Evolutionary conservation across 2,113 vertebrate species (phyloP), one percentile per base, ranked within the genome.

Genomic region (Girardinichthys multiradiatus): DNA sequence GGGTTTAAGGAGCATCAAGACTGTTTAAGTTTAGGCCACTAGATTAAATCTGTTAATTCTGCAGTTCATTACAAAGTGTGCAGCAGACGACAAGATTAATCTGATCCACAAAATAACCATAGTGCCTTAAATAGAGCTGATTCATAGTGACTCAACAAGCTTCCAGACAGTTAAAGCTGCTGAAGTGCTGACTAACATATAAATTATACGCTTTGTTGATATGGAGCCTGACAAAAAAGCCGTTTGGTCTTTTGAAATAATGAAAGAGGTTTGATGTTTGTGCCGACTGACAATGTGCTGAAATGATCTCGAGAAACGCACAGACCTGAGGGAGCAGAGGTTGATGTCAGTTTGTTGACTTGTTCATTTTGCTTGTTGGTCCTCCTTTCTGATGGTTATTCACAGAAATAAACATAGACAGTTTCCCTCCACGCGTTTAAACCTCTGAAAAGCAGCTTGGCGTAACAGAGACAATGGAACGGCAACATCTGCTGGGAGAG

Each of bases 321-420:
- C 14, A 0, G 65, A 57, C 63, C 33, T n/a, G 24, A 19, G 62
- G 76, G 63, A 68, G 58, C 26, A 12, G 70, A 58, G 58, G 74
- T 70, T n/a, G 58, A 39, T 61, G 80, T 85, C 80, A 76, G 77
- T 87, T 87, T 87, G 85, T 88, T 90, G 80, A 87, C 86, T 88
- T 31, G 69, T 78, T 21, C 54, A 72, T 60, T 85, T 80, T 90
- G 87, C 85, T 90, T 89, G 83, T 88, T 84, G 76, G 87, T 90
- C 70, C 79, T 86, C 61, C 57, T 63, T 57, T 35, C 67, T 37
- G 79, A 70, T 15, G 17, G 79, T 58, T 77, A 75, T 76, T 79
- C 75, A 29, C 79, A 6, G 80, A 86, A 90, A 89, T 83, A 77
- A 82, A 86, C 70, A 68, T n/a, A 80, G 88, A 89, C 86, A 82